Percentiles rank a stretch among this genome's conserved stretches.
Evolutionary conservation across 2,113 vertebrate genomes (phyloP).

Genomic region (Mesitornis unicolor): DNA sequence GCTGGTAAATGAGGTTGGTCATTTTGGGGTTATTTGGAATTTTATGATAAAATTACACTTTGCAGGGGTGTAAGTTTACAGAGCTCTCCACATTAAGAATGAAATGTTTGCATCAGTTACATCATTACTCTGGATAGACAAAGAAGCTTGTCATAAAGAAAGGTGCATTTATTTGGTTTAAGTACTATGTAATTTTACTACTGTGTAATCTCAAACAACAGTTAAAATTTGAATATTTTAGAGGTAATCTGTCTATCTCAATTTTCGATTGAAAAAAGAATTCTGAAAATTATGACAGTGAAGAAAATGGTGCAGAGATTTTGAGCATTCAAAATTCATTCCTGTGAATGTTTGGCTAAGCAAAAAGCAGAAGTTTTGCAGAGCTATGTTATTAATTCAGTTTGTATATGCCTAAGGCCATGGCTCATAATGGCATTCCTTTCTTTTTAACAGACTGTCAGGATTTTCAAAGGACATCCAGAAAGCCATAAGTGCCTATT

Average conservation of each 20-base stretch:
- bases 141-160: neutral
- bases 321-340: constrained; percentile 32
- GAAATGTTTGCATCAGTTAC: neutral
- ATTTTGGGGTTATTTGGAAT: constrained; percentile 9
- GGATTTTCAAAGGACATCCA: constrained; percentile 69
- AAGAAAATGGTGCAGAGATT: neutral
- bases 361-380: constrained; percentile 50
- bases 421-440: constrained; percentile 67
- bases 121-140: neutral
- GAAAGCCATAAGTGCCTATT: constrained; percentile 60
- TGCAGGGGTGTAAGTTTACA: neutral
- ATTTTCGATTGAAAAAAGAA: constrained; percentile 8
- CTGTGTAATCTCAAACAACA: neutral
- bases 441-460: constrained; percentile 66
- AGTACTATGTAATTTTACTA: neutral
- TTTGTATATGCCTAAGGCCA: constrained; percentile 57
- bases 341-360: constrained; percentile 45
- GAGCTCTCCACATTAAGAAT: neutral
- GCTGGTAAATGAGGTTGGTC: neutral
- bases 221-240: neutral
- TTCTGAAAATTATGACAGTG: neutral
- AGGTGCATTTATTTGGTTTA: neutral
- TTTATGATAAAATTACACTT: neutral
- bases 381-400: constrained; percentile 65
- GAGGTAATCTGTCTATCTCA: neutral